These are phyloP conservation scores for Cydia amplana DNA, from an alignment of 1,140 invertebrate genomes.

Conservation along the genomic window DNA sequence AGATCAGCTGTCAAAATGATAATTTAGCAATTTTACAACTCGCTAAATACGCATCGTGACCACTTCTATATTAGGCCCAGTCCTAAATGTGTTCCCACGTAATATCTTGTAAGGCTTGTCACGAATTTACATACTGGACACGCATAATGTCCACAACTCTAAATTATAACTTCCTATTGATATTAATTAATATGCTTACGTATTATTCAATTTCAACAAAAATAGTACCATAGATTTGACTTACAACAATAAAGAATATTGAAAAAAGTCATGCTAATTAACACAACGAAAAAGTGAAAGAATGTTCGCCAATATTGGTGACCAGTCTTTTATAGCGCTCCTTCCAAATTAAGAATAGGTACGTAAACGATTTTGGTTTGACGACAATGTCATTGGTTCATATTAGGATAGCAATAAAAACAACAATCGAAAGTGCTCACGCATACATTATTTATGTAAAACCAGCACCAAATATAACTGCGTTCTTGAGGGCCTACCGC, in stretches of 20 bases:
- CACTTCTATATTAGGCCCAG: neutral
- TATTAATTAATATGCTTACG: neutral
- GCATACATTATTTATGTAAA: neutral
- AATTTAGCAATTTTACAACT: neutral
- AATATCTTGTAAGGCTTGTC: neutral
- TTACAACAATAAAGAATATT: neutral
- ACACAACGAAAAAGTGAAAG: no score
- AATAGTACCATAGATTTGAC: neutral
- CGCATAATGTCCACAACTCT: neutral
- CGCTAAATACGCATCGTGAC: neutral
- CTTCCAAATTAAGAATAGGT: neutral
- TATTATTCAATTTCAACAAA: neutral
- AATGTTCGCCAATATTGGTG: neutral
- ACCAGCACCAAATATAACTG: neutral
- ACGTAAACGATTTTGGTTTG: neutral
- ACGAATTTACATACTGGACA: constrained; percentile 6
- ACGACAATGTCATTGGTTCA: neutral
- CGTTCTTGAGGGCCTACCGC: no score
- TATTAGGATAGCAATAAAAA: neutral
- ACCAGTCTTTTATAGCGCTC: neutral
- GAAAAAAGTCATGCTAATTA: neutral
- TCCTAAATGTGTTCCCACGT: constrained; percentile 7
- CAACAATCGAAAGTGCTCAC: constrained; percentile 6
- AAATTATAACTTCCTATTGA: neutral
- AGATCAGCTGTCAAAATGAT: neutral